Base-by-base conservation (phyloP, 1,140 invertebrate species). In the Drosophila virilis region DNA sequence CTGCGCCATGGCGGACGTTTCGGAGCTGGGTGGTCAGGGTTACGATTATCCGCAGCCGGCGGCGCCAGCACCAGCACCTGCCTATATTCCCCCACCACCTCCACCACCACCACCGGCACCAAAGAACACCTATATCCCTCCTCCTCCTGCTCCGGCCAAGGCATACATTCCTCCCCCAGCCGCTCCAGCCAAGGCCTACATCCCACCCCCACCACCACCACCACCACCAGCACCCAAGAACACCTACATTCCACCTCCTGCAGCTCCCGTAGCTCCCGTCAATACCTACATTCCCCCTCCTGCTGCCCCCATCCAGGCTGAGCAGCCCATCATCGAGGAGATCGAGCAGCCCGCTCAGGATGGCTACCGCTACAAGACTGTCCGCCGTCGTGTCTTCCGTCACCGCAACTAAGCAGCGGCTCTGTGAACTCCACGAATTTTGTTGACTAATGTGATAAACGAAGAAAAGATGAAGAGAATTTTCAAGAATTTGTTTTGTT, bases 311-410 rank as follows among this genome's bases (percentile, higher is more conserved):
- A 7, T 73, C 8, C 82, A 79, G 57, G 43, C 61, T 1, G 79
- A 77, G 33, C 77, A 80, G 67, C 79, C 80, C 38, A 8, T 77
- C 32, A 12, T 72, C 32, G 75, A 89, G 68, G 86, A 81, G 75
- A 72, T 90, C 66, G 85, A 90, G 33, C 80, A 85, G 75, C 85
- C 85, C 6, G 82, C 90, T 40, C 80, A 84, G 68, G 90, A 91
- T 65, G 90, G 90, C 8, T 91, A 91, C 55, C 90, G 90, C 72
- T 91, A 91, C 76, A 91, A 90, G 72, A 88, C 83, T 7, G 85
- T 91, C 2, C 90, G 90, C 46, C 90, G 90, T 66, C 78, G 90
- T 28, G 86, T 90, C 72, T 81, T 91, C 67, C 90, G 90, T 33
- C 80, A 88, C 52, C 90, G 90, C 74, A 89, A 90, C 74, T 89